Evolutionary conservation across 2,888 invertebrate genomes (phyloP).

Genomic region (Dexiosoma caninum): DNA sequence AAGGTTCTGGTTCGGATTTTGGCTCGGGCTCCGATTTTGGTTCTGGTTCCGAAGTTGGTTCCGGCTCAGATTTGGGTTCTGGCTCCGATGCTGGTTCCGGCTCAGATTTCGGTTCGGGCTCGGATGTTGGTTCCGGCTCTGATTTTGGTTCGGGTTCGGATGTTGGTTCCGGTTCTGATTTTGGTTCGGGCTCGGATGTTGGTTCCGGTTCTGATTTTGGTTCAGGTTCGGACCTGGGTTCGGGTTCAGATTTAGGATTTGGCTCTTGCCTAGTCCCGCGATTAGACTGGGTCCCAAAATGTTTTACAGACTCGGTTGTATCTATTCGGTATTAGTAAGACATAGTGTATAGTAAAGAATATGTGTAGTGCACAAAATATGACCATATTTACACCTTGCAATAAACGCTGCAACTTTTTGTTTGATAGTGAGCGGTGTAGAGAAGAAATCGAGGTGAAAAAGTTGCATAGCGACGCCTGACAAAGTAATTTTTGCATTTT

Average conservation of each 20-base stretch:
- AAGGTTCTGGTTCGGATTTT: constrained; percentile 72
- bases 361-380: constrained; percentile 69
- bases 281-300: no score
- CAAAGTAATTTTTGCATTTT: no score
- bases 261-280: constrained; percentile 69
- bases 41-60: constrained; percentile 76
- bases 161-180: constrained; percentile 71
- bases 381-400: no score
- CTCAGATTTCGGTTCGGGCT: constrained; percentile 72
- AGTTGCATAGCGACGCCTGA: no score
- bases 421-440: no score
- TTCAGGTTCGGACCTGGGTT: constrained; percentile 70
- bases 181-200: constrained; percentile 48
- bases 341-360: constrained; percentile 28
- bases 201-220: constrained; percentile 64
- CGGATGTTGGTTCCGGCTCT: constrained; percentile 76
- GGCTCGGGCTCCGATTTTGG: constrained; percentile 75
- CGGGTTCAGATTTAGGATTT: constrained; percentile 72
- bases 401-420: no score
- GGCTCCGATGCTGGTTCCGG: constrained; percentile 77
- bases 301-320: constrained; percentile 55
- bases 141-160: constrained; percentile 77
- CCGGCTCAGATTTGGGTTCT: constrained; percentile 76
- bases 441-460: no score
- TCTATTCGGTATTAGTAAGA: constrained; percentile 49